phyloP scores from a whole-genome alignment of 23 tunicate genomes.

The Styela plicata region DNA sequence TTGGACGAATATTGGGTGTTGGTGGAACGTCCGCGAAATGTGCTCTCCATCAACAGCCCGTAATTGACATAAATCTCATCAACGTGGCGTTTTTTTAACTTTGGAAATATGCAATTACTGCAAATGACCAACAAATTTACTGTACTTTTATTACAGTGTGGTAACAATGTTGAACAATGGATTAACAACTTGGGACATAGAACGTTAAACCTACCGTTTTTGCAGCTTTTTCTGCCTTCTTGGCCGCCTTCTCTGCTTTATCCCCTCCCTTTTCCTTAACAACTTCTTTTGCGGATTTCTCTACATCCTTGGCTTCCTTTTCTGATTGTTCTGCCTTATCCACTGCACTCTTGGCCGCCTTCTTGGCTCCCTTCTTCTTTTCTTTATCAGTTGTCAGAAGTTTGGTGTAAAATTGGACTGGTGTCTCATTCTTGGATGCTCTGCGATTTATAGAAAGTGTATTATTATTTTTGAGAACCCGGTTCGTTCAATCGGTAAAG shows the following conservation, averaged over 20 bases:
- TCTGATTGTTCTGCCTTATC: not conserved
- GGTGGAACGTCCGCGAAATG: too few species aligned
- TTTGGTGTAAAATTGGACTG: not conserved
- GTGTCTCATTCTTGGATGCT: not conserved
- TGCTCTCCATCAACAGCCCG: not conserved
- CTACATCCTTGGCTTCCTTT: not conserved
- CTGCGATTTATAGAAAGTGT: not conserved
- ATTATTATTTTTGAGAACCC: not conserved
- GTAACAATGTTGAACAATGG: too few species aligned
- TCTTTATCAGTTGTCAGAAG: not conserved
- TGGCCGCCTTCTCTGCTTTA: not conserved
- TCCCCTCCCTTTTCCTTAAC: not conserved
- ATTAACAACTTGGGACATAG: too few species aligned
- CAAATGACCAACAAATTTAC: not conserved
- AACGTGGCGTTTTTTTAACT: too few species aligned
- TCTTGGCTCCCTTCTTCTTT: not conserved
- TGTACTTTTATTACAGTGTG: not conserved
- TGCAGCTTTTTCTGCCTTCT: not conserved
- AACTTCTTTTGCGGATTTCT: not conserved
- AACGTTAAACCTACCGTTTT: not conserved
- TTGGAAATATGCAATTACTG: not conserved
- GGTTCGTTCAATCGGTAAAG: not conserved
- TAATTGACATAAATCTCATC: not conserved
- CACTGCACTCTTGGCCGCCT: not conserved
- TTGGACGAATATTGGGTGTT: too few species aligned